Conservation (phyloP, 2,113 vertebrate genomes). For the Felis chaus region DNA sequence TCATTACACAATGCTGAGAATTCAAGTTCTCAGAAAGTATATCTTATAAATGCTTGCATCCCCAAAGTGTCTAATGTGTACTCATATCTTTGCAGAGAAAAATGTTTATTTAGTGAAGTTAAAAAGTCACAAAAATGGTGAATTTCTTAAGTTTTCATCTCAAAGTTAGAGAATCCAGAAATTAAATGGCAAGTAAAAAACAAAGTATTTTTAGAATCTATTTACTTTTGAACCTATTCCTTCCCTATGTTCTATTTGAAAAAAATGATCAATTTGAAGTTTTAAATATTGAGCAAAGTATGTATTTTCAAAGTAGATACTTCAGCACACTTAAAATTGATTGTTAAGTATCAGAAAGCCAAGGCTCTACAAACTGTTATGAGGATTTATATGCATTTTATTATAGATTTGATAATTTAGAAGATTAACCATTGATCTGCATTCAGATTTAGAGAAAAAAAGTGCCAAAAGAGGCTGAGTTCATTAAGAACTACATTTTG, state of each 20-base stretch:
- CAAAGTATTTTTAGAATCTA: neutral
- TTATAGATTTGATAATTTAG: neutral
- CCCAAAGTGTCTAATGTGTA: neutral
- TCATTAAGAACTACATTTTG: neutral
- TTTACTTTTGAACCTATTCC: neutral
- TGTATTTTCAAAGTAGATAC: neutral
- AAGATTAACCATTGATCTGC: neutral
- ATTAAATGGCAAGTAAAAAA: neutral
- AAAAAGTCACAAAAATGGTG: neutral
- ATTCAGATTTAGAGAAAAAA: neutral
- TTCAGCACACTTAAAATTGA: neutral
- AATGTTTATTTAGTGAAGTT: neutral
- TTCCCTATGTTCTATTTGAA: neutral
- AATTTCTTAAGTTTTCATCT: slow-evolving; percentile 17
- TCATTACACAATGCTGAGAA: neutral
- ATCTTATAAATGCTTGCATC: neutral
- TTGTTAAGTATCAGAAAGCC: neutral
- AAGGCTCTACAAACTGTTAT: neutral
- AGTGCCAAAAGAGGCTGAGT: neutral
- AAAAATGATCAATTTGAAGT: slow-evolving; percentile 4
- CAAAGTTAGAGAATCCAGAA: slow-evolving; percentile 3
- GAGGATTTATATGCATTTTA: neutral
- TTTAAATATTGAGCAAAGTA: neutral
- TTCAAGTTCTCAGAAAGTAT: neutral
- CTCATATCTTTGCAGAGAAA: neutral